Base-by-base conservation (phyloP, 2,888 invertebrate genomes). In the Drosophila setosimentum region DNA sequence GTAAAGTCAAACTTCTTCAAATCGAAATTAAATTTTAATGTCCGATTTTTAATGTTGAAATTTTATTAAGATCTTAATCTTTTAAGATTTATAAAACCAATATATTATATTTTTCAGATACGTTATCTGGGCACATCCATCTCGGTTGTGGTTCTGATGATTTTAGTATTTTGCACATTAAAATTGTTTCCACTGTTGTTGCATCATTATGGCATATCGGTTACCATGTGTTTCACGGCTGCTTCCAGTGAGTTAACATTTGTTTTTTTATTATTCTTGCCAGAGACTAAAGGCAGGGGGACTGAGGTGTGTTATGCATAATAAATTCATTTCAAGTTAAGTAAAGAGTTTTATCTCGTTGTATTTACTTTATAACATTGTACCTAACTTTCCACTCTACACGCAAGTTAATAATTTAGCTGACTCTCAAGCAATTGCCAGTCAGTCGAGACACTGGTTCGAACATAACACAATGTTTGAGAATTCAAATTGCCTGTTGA, bases 261-360 rank as follows among this genome's bases (percentile, higher is more conserved):
- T 30, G 18, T 92, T 58, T 80, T 92, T 37, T 55, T 85, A 10
- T 42, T 91, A 4, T 91, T 83, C 58, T 62, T 93, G 48, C 83
- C 85, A 13, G 93, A 93, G 75, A 93, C 93, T 1, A 92, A 92
- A 45, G 92, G 91, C 21, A 92, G 91, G 71, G 72, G 10, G 91
- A 91, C 59, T 91, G 80, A 69, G 13, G 4, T 42, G n/a, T 8
- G 3, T 27, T 29, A n/a, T 13, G 16, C 2, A 8, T 30, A 78
- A 78, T 76, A 80, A 80, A 80, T 64, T 48, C 3, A 45, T 55
- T 35, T 40, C 0, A 18, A 35, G 42, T 50, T 27, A 49, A 33
- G 27, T 66, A 59, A 78, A 60, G 18, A 40, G 51, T 24, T 49
- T 62, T 53, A 60, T n/a, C 33, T 40, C 2, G 30, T 35, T 35